phyloP scores from a whole-genome alignment of 2,113 vertebrate species.

The Potamarius usumacintae region DNA sequence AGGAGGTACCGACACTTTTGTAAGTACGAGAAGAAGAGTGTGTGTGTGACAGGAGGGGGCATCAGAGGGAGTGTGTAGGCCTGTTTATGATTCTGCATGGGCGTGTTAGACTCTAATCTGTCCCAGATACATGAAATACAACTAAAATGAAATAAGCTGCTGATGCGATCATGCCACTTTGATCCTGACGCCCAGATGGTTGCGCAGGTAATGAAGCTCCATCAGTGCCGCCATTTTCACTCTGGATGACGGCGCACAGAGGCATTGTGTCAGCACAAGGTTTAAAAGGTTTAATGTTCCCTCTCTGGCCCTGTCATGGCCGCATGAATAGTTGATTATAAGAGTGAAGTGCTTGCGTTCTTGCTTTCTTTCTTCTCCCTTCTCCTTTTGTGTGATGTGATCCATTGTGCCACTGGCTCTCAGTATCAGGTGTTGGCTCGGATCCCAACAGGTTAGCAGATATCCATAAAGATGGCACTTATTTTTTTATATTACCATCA shows the following conservation, averaged over 20 bases:
- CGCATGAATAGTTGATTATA: conserved; percentile 45
- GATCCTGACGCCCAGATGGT: too few species aligned
- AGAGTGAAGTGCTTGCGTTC: neutral
- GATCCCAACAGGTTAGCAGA: neutral
- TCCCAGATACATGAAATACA: neutral
- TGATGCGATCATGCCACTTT: neutral
- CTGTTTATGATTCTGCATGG: conserved; percentile 12
- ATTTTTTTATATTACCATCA: neutral
- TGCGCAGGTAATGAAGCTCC: conserved; percentile 21
- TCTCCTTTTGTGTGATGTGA: conserved; percentile 37
- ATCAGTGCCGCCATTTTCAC: conserved; percentile 44
- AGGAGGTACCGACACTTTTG: conserved; percentile 90
- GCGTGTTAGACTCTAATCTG: conserved; percentile 12
- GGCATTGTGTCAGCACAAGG: conserved; percentile 39
- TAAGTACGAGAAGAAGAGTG: conserved; percentile 72
- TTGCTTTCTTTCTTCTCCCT: conserved; percentile 3
- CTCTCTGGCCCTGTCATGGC: conserved; percentile 20
- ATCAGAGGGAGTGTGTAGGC: neutral
- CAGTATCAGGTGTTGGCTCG: conserved; percentile 26
- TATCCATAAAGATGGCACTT: neutral
- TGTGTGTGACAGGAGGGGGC: neutral
- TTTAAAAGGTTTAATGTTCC: conserved; percentile 35
- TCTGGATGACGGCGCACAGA: conserved; percentile 36
- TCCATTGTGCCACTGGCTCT: conserved; percentile 25
- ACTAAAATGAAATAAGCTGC: neutral